Conservation (phyloP, 2,797 vertebrate genomes). For the Xerus rutilus region DNA sequence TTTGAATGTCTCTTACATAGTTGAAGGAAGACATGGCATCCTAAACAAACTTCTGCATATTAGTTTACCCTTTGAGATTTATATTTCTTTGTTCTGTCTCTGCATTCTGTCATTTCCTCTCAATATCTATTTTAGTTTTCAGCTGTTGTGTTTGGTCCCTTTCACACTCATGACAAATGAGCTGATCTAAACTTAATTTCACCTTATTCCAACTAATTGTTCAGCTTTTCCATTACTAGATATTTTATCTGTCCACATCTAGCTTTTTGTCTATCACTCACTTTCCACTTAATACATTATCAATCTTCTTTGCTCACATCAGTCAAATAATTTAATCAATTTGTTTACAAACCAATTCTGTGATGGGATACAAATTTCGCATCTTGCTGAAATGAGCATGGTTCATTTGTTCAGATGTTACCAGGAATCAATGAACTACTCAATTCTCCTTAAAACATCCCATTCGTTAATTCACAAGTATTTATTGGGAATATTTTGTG, state of each 20-base stretch:
- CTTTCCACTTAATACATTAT: not conserved
- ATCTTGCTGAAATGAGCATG: not conserved
- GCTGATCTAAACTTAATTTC: constrained; percentile 35
- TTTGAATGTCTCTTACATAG: not conserved
- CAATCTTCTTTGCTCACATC: not conserved
- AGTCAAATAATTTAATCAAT: constrained; percentile 42
- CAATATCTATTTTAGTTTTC: not conserved
- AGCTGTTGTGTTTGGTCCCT: not conserved
- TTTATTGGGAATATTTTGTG: not conserved
- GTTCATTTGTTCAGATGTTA: constrained; percentile 26
- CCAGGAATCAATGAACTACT: not conserved
- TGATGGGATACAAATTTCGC: not conserved
- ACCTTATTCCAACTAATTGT: constrained; percentile 1
- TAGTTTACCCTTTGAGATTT: not conserved
- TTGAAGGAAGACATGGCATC: not conserved
- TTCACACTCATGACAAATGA: constrained; percentile 36
- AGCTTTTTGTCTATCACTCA: not conserved
- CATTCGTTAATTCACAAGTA: not conserved
- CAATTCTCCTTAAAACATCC: not conserved
- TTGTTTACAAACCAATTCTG: constrained; percentile 33
- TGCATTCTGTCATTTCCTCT: not conserved
- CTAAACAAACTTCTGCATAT: not conserved
- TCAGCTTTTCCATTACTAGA: not conserved
- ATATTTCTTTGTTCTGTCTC: not conserved
- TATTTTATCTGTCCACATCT: not conserved